Base-by-base conservation (phyloP, 2,888 invertebrate species). In the Acholoe squamosa region DNA sequence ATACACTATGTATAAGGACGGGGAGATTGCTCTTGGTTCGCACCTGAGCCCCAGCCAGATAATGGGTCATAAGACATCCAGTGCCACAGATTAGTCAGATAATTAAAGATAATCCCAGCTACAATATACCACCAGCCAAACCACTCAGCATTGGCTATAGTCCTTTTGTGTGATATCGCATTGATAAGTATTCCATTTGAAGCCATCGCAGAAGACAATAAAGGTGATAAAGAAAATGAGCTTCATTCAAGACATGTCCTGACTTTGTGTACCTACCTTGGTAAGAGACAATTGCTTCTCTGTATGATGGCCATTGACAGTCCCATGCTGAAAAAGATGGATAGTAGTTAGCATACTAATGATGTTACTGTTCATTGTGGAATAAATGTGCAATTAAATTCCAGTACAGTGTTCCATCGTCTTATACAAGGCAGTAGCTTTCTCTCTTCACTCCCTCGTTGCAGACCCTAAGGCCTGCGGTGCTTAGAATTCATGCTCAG, bases 21-120 rank as follows among this genome's bases (percentile, higher is more conserved):
- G 1, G 61, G 61, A 61, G 3, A 61, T 61, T 61, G 61, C n/a
- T 61, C 3, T 14, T n/a, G 61, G 61, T 12, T 1, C 22, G 12
- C 61, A 61, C 61, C 61, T 61, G 61, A 61, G 61, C 61, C 61
- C 61, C 22, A 7, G n/a, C 61, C 61, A 19, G 3, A 61, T 3
- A 61, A 19, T 28, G 71, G 14, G 31, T 71, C 71, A 71, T 5
- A 71, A 71, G 28, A 25, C 71, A 25, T n/a, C 5, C 25, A 14
- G 71, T 5, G 31, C 0, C 14, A 25, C 71, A 71, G 71, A 5
- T 71, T 71, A 71, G 19, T 25, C 14, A 28, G 71, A 71, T 71
- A 71, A 71, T 71, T 71, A 71, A 71, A 28, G 71, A 71, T 71
- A 71, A 71, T 5, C 28, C 71, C 71, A 25, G 28, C 31, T 28